Base-by-base conservation (phyloP, 53 echinoderm and acorn worm species). In the Apostichopus leukothele region DNA sequence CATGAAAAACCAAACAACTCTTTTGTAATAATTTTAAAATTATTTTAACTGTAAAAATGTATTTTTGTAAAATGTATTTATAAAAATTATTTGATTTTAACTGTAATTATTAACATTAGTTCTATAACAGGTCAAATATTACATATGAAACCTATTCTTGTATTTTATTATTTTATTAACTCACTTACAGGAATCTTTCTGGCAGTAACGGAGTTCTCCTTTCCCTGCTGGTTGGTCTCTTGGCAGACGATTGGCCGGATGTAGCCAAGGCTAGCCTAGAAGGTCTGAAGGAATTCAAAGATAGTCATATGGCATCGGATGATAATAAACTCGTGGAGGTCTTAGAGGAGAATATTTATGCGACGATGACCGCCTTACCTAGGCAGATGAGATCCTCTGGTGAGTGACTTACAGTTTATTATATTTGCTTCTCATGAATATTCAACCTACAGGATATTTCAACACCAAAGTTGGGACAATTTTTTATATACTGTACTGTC, bases 341-440 rank as follows among this genome's bases (percentile, higher is more conserved):
- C 10, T 89, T 98, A 59, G 99, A 98, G 90, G 99, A 98, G 14
- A 96, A 93, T 71, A 81, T 98, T 10, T 93, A 96, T 84, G 83
- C 59, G 18, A 74, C 96, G 59, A 93, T 94, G 91, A 98, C 96
- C 6, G 80, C 91, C 4, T 88, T 98, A 52, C 99, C 99, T 25
- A 87, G 99, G 79, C 53, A 94, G 9, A 93, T 98, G 88, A 96
- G 95, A 79, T 93, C 92, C 11, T 75, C 95, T 68, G 96, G 99
- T 98, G 55, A 89, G 76, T 81, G 79, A 25, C 39, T 10, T 79
- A 18, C 39, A 4, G 79, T 79, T 10, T 1, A 0, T 39, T 2
- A 50, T 9, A 16, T 53, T 53, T 79, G 53, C 39, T 0, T 67
- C 68, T 13, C 68, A 13, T 67, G 4, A n/a, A 67, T n/a, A 13